phyloP scores from a whole-genome alignment of 2,888 invertebrate genomes.

The Chrysopilus asiliformis region DNA sequence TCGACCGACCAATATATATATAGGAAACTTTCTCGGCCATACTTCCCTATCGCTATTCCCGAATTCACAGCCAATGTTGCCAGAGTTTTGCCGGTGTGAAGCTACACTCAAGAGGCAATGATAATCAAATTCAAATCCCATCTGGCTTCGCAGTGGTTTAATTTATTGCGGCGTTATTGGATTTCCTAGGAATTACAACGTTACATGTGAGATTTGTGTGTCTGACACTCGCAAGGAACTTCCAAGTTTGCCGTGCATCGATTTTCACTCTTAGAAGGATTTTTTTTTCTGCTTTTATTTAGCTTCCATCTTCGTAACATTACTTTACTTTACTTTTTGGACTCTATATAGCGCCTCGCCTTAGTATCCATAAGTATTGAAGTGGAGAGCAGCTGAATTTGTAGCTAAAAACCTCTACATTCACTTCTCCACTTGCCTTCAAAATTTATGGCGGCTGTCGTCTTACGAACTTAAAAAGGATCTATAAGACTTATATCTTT shows the following conservation, averaged over 20 bases:
- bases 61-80: too few relatives aligned
- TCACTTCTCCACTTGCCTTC: not conserved
- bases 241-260: too few relatives aligned
- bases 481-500: not conserved
- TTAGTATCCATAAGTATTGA: too few relatives aligned
- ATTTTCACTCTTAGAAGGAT: not conserved
- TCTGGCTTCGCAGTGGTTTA: conserved; percentile 12
- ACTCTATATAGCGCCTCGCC: too few relatives aligned
- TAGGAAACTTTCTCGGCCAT: too few relatives aligned
- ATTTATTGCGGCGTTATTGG: conserved; percentile 13
- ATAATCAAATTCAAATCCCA: conserved; percentile 14
- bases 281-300: too few relatives aligned
- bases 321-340: too few relatives aligned
- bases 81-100: too few relatives aligned
- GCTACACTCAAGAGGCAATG: conserved; percentile 7
- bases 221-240: not conserved
- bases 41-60: too few relatives aligned
- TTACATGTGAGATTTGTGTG: conserved; percentile 12
- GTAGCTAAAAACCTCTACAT: not conserved
- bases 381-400: too few relatives aligned
- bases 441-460: not conserved
- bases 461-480: not conserved
- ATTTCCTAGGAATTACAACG: conserved; percentile 12
- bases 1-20: too few relatives aligned
- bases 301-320: too few relatives aligned